phyloP scores from a whole-genome alignment of 2,113 vertebrate genomes.

The Halichoerus grypus region DNA sequence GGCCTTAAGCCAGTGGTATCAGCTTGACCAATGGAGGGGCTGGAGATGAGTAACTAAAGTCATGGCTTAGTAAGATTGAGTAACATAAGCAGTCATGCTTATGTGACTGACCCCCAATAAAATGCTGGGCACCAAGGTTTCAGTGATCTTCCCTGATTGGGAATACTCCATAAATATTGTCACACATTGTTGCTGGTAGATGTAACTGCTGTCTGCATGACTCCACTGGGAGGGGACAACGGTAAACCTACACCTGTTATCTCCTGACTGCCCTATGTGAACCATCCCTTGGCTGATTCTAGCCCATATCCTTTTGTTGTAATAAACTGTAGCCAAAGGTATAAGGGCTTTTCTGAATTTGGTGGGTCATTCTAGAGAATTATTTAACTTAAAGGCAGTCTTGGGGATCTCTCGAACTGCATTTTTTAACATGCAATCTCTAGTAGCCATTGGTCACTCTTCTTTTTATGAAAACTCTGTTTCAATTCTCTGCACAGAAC shows the following conservation, averaged over 20 bases:
- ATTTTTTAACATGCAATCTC: neutral
- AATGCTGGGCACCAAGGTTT: neutral
- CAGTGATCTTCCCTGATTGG: neutral
- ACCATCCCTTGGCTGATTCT: neutral
- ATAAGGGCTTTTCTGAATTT: neutral
- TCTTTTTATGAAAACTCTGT: neutral
- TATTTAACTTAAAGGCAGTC: neutral
- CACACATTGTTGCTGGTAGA: neutral
- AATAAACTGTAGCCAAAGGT: neutral
- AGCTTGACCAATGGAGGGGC: neutral
- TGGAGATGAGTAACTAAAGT: neutral
- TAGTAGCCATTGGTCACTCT: neutral
- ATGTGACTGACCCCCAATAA: neutral
- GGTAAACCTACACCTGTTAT: neutral
- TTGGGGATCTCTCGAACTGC: neutral
- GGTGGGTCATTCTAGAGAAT: neutral
- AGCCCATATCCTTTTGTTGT: neutral
- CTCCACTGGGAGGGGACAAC: neutral
- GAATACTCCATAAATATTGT: neutral
- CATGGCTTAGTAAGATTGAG: neutral
- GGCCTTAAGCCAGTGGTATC: neutral
- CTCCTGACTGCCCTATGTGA: neutral
- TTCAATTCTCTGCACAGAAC: neutral
- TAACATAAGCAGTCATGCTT: neutral
- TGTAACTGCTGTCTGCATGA: neutral